Percentiles rank a stretch among this genome's conserved stretches.
Conservation (phyloP, 2,797 vertebrate genomes). For the Cygnus olor region DNA sequence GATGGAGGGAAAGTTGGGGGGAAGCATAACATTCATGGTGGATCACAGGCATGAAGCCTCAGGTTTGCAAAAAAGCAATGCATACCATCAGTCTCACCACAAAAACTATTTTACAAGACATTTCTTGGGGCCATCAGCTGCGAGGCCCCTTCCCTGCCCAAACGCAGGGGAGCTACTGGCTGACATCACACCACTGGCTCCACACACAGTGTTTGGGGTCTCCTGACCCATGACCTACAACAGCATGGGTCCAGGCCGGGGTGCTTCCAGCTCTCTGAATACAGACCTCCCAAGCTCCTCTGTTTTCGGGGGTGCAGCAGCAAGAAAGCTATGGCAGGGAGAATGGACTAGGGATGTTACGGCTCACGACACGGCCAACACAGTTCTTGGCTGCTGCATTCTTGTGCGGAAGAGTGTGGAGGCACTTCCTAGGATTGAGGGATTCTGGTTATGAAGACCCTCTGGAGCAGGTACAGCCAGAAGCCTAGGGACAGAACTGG, state of each 20-base stretch:
- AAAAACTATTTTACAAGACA: not conserved
- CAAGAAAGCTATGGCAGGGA: conserved; percentile 20
- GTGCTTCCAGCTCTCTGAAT: too few relatives aligned
- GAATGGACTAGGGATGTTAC: conserved; percentile 15
- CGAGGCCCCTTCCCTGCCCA: too few relatives aligned
- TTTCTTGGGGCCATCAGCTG: not conserved
- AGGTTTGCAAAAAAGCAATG: not conserved
- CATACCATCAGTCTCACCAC: not conserved
- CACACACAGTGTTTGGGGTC: too few relatives aligned
- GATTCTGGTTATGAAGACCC: conserved; percentile 56
- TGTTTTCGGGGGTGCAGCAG: not conserved
- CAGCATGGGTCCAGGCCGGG: too few relatives aligned
- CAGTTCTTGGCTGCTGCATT: not conserved
- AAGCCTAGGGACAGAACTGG: conserved; percentile 35
- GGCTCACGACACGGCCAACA: conserved; percentile 33
- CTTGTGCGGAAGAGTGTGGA: not conserved
- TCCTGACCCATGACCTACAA: too few relatives aligned
- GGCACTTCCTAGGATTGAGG: conserved; percentile 36
- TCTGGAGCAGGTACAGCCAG: conserved; percentile 39
- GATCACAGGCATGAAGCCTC: not conserved
- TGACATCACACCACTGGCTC: too few relatives aligned
- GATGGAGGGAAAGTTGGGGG: not conserved
- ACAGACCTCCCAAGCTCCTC: not conserved
- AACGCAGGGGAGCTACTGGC: too few relatives aligned
- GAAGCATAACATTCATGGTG: not conserved